phyloP scores from a whole-genome alignment of 92 coral and sea anemone genomes.

The Actinostola sp. region DNA sequence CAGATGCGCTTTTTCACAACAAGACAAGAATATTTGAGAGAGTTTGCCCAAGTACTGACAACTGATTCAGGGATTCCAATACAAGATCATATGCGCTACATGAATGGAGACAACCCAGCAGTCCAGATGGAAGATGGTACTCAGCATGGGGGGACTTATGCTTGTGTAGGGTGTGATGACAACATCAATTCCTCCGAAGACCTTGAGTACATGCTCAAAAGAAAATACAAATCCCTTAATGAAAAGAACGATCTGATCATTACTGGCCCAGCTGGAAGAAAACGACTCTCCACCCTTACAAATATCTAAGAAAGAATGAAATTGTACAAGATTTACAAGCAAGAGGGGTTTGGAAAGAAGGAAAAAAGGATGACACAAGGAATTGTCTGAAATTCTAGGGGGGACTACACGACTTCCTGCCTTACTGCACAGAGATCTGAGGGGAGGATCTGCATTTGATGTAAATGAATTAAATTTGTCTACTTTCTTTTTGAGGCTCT shows the following conservation, averaged over 20 bases:
- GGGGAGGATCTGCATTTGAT: no score
- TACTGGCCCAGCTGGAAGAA: constrained; percentile 39
- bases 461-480: no score
- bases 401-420: no score
- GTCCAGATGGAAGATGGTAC: constrained; percentile 22
- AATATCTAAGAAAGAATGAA: constrained; percentile 9
- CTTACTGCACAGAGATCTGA: no score
- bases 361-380: no score
- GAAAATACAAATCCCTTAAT: constrained; percentile 35
- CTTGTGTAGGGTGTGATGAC: constrained; percentile 17
- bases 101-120: constrained; percentile 30
- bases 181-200: neutral
- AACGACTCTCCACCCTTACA: constrained; percentile 12
- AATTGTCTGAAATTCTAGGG: no score
- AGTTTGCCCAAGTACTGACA: neutral
- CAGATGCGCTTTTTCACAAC: constrained; percentile 20
- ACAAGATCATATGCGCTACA: constrained; percentile 5
- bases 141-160: constrained; percentile 28
- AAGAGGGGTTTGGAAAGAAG: no score
- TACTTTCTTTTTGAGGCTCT: no score
- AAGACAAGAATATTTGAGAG: constrained; percentile 13
- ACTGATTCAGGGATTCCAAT: neutral
- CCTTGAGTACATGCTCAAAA: constrained; percentile 15
- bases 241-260: constrained; percentile 9
- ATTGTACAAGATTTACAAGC: constrained; percentile 7